A percentile compares a stretch with the other conserved stretches of the same genome.
Conservation (phyloP, 2,113 vertebrate species). For the Marcusenius ussheri region DNA sequence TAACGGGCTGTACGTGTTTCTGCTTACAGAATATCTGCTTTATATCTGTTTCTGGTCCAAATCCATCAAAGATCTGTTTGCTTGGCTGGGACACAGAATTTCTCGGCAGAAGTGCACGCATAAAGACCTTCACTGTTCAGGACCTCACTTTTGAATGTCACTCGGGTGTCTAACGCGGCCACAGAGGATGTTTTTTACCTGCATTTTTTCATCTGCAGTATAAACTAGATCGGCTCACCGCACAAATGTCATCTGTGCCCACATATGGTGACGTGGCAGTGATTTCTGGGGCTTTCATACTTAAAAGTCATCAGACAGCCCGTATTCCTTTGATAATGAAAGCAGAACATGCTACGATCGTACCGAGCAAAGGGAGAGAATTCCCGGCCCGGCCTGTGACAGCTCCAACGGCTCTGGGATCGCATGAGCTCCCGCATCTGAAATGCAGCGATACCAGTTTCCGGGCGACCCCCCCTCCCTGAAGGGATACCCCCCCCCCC, state of each 20-base stretch:
- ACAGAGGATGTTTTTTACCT: background rate
- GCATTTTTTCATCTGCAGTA: background rate
- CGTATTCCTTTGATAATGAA: slow-evolving; percentile 8
- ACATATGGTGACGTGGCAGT: background rate
- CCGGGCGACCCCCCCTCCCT: background rate
- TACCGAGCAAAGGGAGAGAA: slow-evolving; percentile 20
- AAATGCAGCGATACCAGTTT: background rate
- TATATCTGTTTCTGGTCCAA: background rate
- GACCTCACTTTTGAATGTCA: slow-evolving; percentile 1
- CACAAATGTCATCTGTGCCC: background rate
- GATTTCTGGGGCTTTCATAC: background rate
- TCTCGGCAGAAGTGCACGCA: background rate
- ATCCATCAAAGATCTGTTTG: background rate
- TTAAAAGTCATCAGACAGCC: background rate
- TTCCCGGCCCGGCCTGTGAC: slow-evolving; percentile 14
- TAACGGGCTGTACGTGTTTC: background rate
- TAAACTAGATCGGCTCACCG: background rate
- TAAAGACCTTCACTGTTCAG: background rate
- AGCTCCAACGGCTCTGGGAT: background rate
- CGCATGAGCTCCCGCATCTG: background rate
- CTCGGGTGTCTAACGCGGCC: background rate
- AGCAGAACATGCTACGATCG: slow-evolving; percentile 3
- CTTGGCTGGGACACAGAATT: background rate
- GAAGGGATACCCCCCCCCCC: background rate
- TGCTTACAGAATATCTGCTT: background rate